A percentile compares a stretch with the other conserved stretches of the same genome.
Evolutionary conservation across 1,140 invertebrate species (phyloP).

Genomic region (Wasmannia auropunctata): DNA sequence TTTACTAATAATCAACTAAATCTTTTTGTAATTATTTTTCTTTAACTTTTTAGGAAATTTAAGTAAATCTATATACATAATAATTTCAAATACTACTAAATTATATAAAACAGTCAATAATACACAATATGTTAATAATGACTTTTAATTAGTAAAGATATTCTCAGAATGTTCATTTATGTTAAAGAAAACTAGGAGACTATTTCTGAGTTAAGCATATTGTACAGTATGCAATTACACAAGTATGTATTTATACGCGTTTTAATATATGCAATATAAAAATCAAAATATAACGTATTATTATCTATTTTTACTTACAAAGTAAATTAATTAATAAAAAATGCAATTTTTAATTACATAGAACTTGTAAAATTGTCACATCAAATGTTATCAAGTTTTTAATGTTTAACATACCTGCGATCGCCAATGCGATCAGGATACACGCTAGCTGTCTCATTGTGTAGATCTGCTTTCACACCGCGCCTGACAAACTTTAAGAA

Average conservation of each 20-base stretch:
- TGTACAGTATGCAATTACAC: background rate
- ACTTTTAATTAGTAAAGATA: too few species aligned
- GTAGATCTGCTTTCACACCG: background rate
- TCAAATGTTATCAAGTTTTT: background rate
- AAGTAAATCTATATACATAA: too few species aligned
- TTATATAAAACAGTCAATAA: too few species aligned
- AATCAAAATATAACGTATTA: background rate
- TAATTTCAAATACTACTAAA: too few species aligned
- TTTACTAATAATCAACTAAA: too few species aligned
- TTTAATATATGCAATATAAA: background rate
- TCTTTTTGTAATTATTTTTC: too few species aligned
- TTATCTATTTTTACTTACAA: too few species aligned
- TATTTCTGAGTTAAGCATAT: too few species aligned
- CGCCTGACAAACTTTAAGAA: background rate
- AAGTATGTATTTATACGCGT: background rate
- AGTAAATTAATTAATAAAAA: background rate
- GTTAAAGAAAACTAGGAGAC: too few species aligned
- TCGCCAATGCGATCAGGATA: constrained; percentile 3
- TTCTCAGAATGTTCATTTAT: too few species aligned
- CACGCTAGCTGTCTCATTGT: background rate
- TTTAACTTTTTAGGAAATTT: too few species aligned
- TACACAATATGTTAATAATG: too few species aligned
- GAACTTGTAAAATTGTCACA: background rate
- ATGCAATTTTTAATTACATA: background rate
- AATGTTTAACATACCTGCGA: constrained; percentile 8